These are phyloP conservation scores for Cathartes aura DNA, from an alignment of 2,113 vertebrate species.

Conservation along the genomic window DNA sequence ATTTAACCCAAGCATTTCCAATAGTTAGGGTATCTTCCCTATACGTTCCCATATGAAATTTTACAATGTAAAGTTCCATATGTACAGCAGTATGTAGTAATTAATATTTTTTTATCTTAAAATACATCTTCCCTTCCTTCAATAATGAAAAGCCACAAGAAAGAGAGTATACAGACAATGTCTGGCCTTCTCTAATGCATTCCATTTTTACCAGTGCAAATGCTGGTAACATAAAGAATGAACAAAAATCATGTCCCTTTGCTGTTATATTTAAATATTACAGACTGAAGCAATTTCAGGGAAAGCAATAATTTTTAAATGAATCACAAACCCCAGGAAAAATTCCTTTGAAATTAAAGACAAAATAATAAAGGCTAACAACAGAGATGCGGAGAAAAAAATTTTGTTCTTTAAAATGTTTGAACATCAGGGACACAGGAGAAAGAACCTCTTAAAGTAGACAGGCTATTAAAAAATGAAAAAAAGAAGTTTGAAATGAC, in stretches of 20 bases:
- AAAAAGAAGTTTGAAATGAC: background rate
- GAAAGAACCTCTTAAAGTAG: background rate
- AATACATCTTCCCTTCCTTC: background rate
- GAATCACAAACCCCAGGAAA: background rate
- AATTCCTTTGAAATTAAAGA: background rate
- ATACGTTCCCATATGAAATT: background rate
- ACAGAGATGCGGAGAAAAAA: background rate
- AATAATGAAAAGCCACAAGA: background rate
- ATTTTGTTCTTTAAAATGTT: background rate
- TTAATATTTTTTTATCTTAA: background rate
- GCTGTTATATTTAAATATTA: background rate
- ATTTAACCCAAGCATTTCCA: background rate
- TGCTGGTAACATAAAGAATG: background rate
- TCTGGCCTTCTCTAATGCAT: background rate
- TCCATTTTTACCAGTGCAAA: background rate
- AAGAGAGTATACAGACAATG: background rate
- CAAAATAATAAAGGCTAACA: background rate
- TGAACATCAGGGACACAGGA: background rate
- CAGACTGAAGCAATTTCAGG: background rate
- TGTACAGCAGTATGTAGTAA: background rate
- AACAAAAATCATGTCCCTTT: background rate
- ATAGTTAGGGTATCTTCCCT: background rate
- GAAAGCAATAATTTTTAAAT: background rate
- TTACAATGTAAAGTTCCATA: background rate
- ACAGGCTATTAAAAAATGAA: background rate